Evolutionary conservation across 2,113 vertebrate genomes (phyloP).

Genomic region (Pygoscelis adeliae): DNA sequence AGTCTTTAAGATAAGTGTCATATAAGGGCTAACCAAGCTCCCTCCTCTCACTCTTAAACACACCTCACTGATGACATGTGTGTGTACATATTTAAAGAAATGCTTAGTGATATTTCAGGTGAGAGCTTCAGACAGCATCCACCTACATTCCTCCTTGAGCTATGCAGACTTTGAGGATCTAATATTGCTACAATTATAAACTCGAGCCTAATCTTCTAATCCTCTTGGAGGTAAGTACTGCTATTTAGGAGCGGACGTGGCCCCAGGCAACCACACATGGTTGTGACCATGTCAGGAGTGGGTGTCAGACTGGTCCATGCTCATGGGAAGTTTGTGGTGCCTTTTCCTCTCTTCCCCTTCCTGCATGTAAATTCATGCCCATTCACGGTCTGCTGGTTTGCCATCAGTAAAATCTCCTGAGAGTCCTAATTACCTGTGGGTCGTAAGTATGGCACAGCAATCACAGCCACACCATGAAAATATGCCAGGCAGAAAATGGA

Average conservation of each 20-base stretch:
- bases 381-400: not conserved
- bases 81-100: constrained; percentile 1
- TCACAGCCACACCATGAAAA: not conserved
- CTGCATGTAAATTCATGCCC: not conserved
- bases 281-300: not conserved
- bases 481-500: not conserved
- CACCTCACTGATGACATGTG: not conserved
- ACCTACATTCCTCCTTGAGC: constrained; percentile 4
- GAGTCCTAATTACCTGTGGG: not conserved
- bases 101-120: not conserved
- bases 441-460: not conserved
- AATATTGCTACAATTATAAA: not conserved
- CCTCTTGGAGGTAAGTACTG: not conserved
- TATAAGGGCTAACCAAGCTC: not conserved
- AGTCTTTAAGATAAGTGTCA: constrained; percentile 34
- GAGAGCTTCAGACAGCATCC: not conserved
- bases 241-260: fast-evolving
- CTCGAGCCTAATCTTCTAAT: not conserved
- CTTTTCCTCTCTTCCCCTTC: not conserved
- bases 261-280: not conserved
- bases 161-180: not conserved
- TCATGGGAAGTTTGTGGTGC: not conserved
- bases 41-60: constrained; percentile 18
- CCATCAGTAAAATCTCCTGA: not conserved
- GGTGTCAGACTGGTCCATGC: not conserved